Conservation (phyloP, 2,888 invertebrate species). For the Pachydiplax longipennis region DNA sequence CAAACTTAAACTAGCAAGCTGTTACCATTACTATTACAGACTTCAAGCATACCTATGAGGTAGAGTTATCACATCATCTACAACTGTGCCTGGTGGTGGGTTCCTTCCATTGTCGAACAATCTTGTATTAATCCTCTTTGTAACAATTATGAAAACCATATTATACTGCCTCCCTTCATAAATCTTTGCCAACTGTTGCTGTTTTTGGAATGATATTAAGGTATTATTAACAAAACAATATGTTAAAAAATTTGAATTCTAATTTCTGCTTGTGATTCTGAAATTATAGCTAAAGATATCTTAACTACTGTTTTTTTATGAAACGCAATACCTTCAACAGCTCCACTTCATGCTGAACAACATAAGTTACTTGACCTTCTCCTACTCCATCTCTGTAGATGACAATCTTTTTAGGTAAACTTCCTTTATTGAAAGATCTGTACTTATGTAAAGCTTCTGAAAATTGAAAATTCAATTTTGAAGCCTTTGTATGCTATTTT, state of each 20-base stretch:
- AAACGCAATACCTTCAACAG: constrained; percentile 55
- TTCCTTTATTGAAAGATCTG: constrained; percentile 60
- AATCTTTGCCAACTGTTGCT: constrained; percentile 64
- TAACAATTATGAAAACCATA: constrained; percentile 83
- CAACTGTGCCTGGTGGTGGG: constrained; percentile 85
- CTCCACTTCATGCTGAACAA: constrained; percentile 78
- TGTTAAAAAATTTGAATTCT: no score
- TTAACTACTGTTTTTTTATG: not conserved
- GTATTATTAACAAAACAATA: no score
- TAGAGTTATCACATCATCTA: constrained; percentile 84
- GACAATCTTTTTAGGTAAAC: constrained; percentile 74
- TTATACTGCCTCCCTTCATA: constrained; percentile 63
- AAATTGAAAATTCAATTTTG: not conserved
- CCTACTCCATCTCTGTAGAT: constrained; percentile 94
- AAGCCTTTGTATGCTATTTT: not conserved
- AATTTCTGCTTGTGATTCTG: no score
- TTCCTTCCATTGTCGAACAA: constrained; percentile 70
- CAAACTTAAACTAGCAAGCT: not conserved
- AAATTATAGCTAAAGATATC: no score
- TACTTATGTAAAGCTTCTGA: constrained; percentile 64
- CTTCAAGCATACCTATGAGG: constrained; percentile 66
- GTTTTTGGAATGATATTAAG: not conserved
- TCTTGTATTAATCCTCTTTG: constrained; percentile 86
- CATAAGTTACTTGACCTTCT: constrained; percentile 86
- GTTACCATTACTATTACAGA: no score